Percentiles rank a stretch among this genome's conserved stretches.
Evolutionary conservation across 2,888 invertebrate species (phyloP).

Genomic region (Archips xylosteana): DNA sequence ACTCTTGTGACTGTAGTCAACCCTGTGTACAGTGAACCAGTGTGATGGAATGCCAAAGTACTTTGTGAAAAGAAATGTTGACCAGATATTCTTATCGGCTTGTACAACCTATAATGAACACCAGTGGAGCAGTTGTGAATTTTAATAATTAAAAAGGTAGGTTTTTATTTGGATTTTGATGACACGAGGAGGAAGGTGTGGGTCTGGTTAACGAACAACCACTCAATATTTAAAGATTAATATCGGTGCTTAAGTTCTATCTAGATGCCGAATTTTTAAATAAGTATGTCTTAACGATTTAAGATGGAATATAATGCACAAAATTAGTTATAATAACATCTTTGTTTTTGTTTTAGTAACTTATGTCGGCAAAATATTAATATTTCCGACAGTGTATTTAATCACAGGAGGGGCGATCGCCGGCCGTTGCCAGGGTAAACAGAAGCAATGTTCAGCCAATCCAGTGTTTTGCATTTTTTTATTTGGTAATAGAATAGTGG

Average conservation of each 20-base stretch:
- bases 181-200: too few species aligned
- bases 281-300: too few species aligned
- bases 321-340: too few species aligned
- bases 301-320: too few species aligned
- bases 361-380: too few species aligned
- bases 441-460: neutral
- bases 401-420: neutral
- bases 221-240: too few species aligned
- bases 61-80: slow-evolving; percentile 69
- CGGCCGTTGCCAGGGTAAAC: neutral
- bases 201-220: neutral
- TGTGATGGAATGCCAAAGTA: slow-evolving; percentile 50
- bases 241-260: neutral
- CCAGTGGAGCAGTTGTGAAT: slow-evolving; percentile 47
- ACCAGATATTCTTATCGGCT: slow-evolving; percentile 60
- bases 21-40: slow-evolving; percentile 54
- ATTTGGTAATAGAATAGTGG: too few species aligned
- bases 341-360: neutral
- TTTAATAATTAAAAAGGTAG: slow-evolving; percentile 47
- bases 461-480: too few species aligned
- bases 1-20: neutral
- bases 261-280: too few species aligned
- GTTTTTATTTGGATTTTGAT: slow-evolving; percentile 30
- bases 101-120: slow-evolving; percentile 42
- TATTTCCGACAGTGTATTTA: neutral